Percentiles rank a stretch among this genome's conserved stretches.
Evolutionary conservation across 2,797 vertebrate species (phyloP).

Genomic region (Myoxocephalus aenaeus): DNA sequence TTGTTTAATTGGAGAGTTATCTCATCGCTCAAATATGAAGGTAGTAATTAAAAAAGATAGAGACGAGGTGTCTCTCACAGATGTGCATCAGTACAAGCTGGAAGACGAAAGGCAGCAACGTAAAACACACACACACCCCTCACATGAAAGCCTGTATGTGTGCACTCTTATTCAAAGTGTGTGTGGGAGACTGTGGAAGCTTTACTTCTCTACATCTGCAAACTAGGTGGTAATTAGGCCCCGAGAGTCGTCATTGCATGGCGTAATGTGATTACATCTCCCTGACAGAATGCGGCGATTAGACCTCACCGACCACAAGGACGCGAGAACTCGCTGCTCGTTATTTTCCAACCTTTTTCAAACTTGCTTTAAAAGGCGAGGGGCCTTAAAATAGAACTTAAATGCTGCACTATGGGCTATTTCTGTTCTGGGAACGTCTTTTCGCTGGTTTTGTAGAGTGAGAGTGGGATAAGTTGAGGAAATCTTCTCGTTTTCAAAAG

Average conservation of each 20-base stretch:
- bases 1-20: neutral
- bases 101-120: constrained; percentile 28
- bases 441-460: neutral
- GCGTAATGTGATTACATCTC: constrained; percentile 83
- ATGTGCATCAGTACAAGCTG: constrained; percentile 19
- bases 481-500: neutral
- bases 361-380: constrained; percentile 39
- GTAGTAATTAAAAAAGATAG: neutral
- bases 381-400: constrained; percentile 41
- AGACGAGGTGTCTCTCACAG: neutral
- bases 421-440: neutral
- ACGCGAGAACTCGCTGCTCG: constrained; percentile 37
- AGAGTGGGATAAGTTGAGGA: neutral
- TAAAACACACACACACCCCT: constrained; percentile 23
- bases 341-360: constrained; percentile 59
- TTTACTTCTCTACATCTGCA: constrained; percentile 47
- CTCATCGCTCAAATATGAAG: constrained; percentile 7
- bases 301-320: constrained; percentile 73
- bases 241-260: constrained; percentile 68
- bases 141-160: constrained; percentile 17
- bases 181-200: constrained; percentile 36
- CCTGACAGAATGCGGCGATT: constrained; percentile 79
- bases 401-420: neutral
- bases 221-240: constrained; percentile 62
- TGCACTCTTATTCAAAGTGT: constrained; percentile 23